Evolutionary conservation across 1,140 invertebrate genomes (phyloP).

Genomic region (Radopholus similis): DNA sequence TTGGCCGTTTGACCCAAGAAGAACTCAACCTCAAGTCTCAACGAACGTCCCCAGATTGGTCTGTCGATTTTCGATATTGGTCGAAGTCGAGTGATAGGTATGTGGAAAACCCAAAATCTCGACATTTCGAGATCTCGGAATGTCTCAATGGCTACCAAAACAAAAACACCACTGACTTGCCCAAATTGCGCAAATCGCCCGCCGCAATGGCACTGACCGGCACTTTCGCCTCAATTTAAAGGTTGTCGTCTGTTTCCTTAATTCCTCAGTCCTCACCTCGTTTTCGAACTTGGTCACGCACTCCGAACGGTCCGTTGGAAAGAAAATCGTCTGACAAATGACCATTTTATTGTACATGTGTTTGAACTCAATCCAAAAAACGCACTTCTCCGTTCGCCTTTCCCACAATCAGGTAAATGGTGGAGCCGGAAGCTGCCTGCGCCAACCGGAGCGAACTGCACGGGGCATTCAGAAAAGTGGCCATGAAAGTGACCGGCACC

Average conservation of each 20-base stretch:
- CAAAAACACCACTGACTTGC: slow-evolving; percentile 30
- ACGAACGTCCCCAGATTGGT: too few species aligned
- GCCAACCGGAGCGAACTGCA: slow-evolving; percentile 36
- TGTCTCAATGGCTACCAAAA: too few species aligned
- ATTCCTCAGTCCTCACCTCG: too few species aligned
- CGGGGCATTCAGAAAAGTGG: slow-evolving; percentile 41
- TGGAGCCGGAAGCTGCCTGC: background rate
- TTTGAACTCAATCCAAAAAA: slow-evolving; percentile 5
- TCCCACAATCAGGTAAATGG: slow-evolving; percentile 38
- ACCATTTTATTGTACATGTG: background rate
- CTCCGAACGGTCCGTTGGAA: slow-evolving; percentile 35
- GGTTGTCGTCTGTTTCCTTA: too few species aligned
- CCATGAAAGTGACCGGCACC: slow-evolving; percentile 35
- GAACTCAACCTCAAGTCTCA: too few species aligned
- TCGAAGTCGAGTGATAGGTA: too few species aligned
- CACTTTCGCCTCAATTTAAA: slow-evolving; percentile 7
- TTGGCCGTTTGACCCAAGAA: too few species aligned
- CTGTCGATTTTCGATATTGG: too few species aligned
- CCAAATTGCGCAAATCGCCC: slow-evolving; percentile 37
- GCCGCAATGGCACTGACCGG: slow-evolving; percentile 38
- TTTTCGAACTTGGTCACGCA: slow-evolving; percentile 36
- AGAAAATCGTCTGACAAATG: slow-evolving; percentile 43
- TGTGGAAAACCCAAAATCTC: too few species aligned
- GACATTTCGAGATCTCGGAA: too few species aligned
- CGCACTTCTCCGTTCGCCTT: slow-evolving; percentile 43